These are phyloP conservation scores for Cathartes aura DNA, from an alignment of 2,113 vertebrate genomes.

Conservation along the genomic window DNA sequence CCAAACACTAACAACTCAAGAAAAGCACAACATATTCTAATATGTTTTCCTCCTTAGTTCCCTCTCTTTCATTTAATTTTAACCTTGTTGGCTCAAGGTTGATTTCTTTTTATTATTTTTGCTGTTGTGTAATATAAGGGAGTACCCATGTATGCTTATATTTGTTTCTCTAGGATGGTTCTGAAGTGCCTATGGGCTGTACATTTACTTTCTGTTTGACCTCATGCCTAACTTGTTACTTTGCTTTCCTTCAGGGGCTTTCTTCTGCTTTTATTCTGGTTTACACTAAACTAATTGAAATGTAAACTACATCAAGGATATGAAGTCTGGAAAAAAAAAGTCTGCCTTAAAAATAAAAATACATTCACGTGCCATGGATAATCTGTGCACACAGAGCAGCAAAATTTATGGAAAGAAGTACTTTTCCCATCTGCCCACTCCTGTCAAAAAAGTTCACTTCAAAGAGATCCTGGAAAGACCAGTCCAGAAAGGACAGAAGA, in stretches of 20 bases:
- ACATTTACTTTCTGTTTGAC: constrained; percentile 2
- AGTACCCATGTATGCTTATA: neutral
- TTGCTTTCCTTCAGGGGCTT: neutral
- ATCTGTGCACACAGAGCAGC: neutral
- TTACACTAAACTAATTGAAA: neutral
- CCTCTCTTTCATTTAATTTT: neutral
- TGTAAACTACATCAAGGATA: neutral
- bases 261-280: neutral
- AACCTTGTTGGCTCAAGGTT: neutral
- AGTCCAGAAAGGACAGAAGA: neutral
- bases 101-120: neutral
- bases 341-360: neutral
- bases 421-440: neutral
- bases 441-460: neutral
- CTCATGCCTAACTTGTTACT: neutral
- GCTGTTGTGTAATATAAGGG: neutral
- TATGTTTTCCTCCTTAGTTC: neutral
- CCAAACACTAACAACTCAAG: neutral
- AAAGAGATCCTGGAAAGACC: neutral
- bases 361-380: neutral
- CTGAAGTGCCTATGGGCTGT: neutral
- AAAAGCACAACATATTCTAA: neutral
- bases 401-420: neutral
- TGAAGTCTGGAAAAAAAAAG: neutral
- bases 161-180: neutral